Evolutionary conservation across 2,888 invertebrate species (phyloP), one percentile per base, ranked within the genome.

Genomic region (Alentia gelatinosa): DNA sequence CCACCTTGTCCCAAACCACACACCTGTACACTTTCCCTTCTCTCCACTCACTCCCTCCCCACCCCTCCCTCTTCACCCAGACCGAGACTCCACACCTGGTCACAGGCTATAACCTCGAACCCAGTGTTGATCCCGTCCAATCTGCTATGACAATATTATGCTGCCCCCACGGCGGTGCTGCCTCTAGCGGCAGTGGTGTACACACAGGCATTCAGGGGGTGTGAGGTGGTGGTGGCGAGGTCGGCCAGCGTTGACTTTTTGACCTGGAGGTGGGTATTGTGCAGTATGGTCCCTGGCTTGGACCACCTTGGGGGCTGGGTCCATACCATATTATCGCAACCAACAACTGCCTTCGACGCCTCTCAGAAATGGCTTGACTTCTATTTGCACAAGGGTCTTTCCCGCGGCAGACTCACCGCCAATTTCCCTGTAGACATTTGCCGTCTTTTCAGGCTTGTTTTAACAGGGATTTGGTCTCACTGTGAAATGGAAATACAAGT

Each of bases 341-440:
- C 9, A 39, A 83, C 83, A 83, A 83, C 83, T 9, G 26, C 12
- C 83, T 19, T 83, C 39, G 40, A 83, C 83, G 83, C 83, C 83
- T 83, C 83, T 35, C 83, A 40, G 39, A 40, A 37, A 83, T 83
- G 39, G 83, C 83, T 83, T 83, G 83, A 83, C 83, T 83, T 83
- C 40, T 83, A 83, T 83, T 83, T 83, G 40, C 39, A 83, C 83
- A 83, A 83, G 83, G 39, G 83, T 83, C 83, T 83, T 83, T 83
- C 35, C 15, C 7, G 35, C 37, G 39, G 40, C 23, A 23, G 39
- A 83, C 83, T 9, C 35, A 12, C 7, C 23, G 40, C 83, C 83
- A 83, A 83, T 83, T 83, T 83, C 37, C 83, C 83, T 40, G 39
- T 83, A 40, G 83, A 83, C 83, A 37, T 83, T 83, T 83, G 39